A percentile compares a stretch with the other conserved stretches of the same genome.
These are phyloP conservation scores for Erynnis tages DNA, from an alignment of 2,888 invertebrate species.

Conservation along the genomic window DNA sequence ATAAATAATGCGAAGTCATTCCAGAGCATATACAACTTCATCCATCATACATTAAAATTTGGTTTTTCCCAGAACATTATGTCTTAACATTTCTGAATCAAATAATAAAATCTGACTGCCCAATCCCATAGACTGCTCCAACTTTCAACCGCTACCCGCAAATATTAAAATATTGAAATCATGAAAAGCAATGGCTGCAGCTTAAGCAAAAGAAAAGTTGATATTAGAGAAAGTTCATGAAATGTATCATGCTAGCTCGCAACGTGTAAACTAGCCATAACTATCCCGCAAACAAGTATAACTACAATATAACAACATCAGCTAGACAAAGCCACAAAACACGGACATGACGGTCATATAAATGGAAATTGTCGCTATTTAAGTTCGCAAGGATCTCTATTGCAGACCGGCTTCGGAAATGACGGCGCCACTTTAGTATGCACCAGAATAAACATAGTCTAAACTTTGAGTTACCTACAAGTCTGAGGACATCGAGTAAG, in stretches of 20 bases:
- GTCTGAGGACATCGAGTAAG: no score
- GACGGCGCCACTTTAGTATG: slow-evolving; percentile 34
- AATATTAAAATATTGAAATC: no score
- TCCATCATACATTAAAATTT: background rate
- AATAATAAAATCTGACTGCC: no score
- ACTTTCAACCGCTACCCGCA: no score
- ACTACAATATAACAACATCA: slow-evolving; percentile 18
- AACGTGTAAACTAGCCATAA: slow-evolving; percentile 15
- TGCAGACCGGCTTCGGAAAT: slow-evolving; percentile 57
- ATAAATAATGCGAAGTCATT: slow-evolving; percentile 46
- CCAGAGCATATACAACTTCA: background rate
- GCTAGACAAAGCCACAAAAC: slow-evolving; percentile 56
- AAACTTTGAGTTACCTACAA: no score
- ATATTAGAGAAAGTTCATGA: slow-evolving; percentile 1
- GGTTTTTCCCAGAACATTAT: no score
- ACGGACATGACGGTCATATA: slow-evolving; percentile 65
- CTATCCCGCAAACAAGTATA: slow-evolving; percentile 13
- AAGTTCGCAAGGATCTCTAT: slow-evolving; percentile 54
- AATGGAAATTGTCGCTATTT: slow-evolving; percentile 72
- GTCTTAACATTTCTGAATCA: no score
- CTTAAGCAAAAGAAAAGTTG: no score
- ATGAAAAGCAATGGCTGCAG: no score
- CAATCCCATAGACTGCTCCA: no score
- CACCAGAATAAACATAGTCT: background rate
- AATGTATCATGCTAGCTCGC: no score